Percentiles rank a stretch among this genome's conserved stretches.
These are phyloP conservation scores for Mesochorus sp. DNA, from an alignment of 2,888 invertebrate species.

Conservation along the genomic window DNA sequence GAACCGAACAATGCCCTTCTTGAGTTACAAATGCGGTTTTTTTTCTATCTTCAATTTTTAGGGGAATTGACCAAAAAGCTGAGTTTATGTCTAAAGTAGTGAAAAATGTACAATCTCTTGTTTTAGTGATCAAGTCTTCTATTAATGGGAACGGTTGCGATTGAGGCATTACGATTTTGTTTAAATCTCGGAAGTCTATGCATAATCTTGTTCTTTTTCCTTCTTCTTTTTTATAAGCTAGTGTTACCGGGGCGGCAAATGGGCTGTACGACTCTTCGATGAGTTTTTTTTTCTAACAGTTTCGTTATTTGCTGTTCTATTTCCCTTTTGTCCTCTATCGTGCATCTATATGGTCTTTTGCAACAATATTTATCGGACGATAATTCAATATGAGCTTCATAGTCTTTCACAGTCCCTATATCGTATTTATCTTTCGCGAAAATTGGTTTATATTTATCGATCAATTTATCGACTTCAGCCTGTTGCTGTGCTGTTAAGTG, in stretches of 20 bases:
- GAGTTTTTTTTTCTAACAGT: slow-evolving; percentile 51
- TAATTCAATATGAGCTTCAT: no score
- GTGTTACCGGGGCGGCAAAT: no score
- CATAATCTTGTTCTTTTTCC: slow-evolving; percentile 59
- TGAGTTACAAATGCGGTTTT: no score
- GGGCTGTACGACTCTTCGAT: slow-evolving; percentile 62
- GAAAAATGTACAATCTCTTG: slow-evolving; percentile 50
- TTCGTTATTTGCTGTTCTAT: slow-evolving; percentile 59
- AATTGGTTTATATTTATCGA: slow-evolving; percentile 44
- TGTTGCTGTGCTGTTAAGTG: slow-evolving; percentile 48
- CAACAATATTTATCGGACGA: no score
- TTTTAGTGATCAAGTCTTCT: slow-evolving; percentile 58
- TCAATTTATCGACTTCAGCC: slow-evolving; percentile 43
- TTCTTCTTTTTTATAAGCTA: slow-evolving; percentile 61
- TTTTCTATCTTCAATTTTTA: slow-evolving; percentile 53
- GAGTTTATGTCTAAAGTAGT: slow-evolving; percentile 57
- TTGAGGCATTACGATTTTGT: slow-evolving; percentile 57
- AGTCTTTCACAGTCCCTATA: no score
- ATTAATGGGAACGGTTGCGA: slow-evolving; percentile 59
- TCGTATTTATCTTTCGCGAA: slow-evolving; percentile 58
- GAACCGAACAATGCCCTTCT: no score
- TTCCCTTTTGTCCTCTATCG: slow-evolving; percentile 52
- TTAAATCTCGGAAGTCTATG: no score
- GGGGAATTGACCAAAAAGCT: slow-evolving; percentile 57
- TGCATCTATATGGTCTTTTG: no score